Percentiles rank a stretch among this genome's conserved stretches.
Conservation (phyloP, 2,888 invertebrate species). For the Agrotis segetum region DNA sequence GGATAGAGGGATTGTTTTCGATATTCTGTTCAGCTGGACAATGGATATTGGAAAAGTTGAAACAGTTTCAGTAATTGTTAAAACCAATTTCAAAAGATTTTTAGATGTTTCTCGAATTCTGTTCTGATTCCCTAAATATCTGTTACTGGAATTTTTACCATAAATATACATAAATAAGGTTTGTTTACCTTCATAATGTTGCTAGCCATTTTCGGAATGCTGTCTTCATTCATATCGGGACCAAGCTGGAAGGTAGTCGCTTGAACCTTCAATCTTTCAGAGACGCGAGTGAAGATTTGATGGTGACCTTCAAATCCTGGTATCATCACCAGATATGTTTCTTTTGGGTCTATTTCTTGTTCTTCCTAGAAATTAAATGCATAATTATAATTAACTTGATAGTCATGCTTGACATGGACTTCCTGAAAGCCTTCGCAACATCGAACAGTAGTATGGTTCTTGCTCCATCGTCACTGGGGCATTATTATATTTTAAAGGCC, state of each 20-base stretch:
- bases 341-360: constrained; percentile 64
- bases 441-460: neutral
- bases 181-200: constrained; percentile 35
- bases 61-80: constrained; percentile 12
- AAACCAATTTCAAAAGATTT: constrained; percentile 14
- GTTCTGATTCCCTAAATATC: neutral
- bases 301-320: constrained; percentile 80
- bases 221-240: constrained; percentile 71
- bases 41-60: constrained; percentile 23
- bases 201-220: constrained; percentile 71
- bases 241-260: constrained; percentile 73
- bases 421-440: neutral
- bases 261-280: constrained; percentile 71
- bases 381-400: neutral
- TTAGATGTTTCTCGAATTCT: neutral
- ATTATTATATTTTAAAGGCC: no score
- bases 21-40: constrained; percentile 49
- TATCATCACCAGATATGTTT: constrained; percentile 72
- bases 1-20: constrained; percentile 37
- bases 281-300: constrained; percentile 65
- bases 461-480: no score
- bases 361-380: constrained; percentile 63
- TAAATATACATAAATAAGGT: neutral
- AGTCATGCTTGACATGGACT: neutral
- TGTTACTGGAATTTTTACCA: neutral